phyloP scores from a whole-genome alignment of 2,888 invertebrate genomes.

The Siphlonurus alternatus region DNA sequence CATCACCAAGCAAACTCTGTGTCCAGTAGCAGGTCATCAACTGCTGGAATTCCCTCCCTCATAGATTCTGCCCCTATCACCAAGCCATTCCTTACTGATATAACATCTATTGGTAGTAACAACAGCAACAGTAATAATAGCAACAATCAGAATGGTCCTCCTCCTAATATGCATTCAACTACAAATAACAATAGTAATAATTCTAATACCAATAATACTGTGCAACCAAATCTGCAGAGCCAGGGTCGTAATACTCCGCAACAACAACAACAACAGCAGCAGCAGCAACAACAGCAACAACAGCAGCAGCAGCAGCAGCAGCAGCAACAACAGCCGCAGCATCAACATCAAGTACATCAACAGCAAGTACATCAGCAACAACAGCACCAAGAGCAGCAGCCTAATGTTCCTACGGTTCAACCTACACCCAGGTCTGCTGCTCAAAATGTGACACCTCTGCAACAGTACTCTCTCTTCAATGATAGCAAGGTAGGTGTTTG shows the following conservation, averaged over 20 bases:
- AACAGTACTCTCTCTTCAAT: conserved; percentile 79
- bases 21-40: conserved; percentile 7
- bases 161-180: conserved; percentile 1
- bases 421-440: conserved; percentile 11
- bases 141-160: not conserved
- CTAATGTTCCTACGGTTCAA: conserved; percentile 10
- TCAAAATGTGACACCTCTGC: conserved; percentile 27
- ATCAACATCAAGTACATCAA: conserved; percentile 4
- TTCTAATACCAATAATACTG: not conserved
- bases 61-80: not conserved
- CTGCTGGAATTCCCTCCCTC: not conserved
- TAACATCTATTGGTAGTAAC: not conserved
- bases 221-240: not conserved
- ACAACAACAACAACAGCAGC: conserved; percentile 8
- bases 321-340: too few relatives aligned
- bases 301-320: too few relatives aligned
- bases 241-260: conserved; percentile 2
- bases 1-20: conserved; percentile 9
- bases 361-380: conserved; percentile 8
- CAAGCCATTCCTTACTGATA: not conserved
- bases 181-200: conserved; percentile 5
- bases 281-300: conserved; percentile 12
- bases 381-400: conserved; percentile 9
- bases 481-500: conserved; percentile 36
- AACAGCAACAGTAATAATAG: not conserved